These are phyloP conservation scores for Pelecanoides urinatrix DNA, from an alignment of 2,113 vertebrate genomes.

Conservation along the genomic window DNA sequence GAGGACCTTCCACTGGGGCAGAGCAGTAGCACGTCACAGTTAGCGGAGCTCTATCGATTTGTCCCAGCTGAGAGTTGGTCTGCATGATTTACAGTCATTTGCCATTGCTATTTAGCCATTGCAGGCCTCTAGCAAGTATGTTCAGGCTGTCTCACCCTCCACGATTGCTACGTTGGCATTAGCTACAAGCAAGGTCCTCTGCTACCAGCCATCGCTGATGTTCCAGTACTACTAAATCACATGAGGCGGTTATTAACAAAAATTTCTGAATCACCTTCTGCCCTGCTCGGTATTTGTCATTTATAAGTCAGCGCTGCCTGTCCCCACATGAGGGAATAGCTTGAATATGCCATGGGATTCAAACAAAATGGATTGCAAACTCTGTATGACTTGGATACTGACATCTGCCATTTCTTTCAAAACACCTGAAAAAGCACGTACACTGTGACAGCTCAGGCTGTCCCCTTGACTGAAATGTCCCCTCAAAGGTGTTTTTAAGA, in stretches of 20 bases:
- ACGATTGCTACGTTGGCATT: fast-evolving
- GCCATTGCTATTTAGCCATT: neutral
- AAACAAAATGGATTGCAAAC: neutral
- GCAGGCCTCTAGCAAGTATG: neutral
- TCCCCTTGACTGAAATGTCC: neutral
- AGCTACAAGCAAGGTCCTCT: neutral
- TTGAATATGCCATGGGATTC: neutral
- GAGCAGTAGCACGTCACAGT: neutral
- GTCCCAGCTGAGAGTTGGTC: neutral
- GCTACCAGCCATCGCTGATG: neutral
- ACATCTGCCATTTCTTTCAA: neutral
- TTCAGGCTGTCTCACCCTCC: neutral
- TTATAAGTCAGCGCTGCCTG: neutral
- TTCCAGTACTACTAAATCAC: neutral
- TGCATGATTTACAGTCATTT: neutral
- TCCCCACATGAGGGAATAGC: neutral
- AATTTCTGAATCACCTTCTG: neutral
- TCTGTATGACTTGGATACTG: fast-evolving
- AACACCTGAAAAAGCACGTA: neutral
- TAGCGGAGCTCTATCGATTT: neutral
- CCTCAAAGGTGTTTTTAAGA: neutral
- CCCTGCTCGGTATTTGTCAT: neutral
- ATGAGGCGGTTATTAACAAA: neutral
- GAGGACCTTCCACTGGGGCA: neutral
- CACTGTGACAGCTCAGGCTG: neutral